Base-by-base conservation (phyloP, 64 coral and sea anemone genomes). In the Montipora capricornis region DNA sequence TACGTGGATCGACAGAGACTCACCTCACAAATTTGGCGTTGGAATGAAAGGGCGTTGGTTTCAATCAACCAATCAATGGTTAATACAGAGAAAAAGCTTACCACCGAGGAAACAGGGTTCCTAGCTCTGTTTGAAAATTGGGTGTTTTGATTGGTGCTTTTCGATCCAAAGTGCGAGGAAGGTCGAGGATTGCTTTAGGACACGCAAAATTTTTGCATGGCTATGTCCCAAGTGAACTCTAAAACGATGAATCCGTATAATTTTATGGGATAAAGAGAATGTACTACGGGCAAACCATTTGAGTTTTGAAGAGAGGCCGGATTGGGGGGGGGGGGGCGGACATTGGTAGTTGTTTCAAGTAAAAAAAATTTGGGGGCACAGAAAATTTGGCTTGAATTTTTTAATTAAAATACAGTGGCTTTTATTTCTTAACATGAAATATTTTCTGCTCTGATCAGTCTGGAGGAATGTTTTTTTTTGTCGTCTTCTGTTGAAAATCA, bases 101-200 rank as follows among this genome's bases (percentile, higher is more conserved):
- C 61, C 61, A 66, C 61, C 61, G 61, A 66, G 61, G 61, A 66
- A 66, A 66, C 61, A 66, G 61, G 61, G 61, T 66, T 66, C 61
- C 61, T 66, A 66, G 61, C 61, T 66, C 61, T 66, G 61, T 3
- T 66, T 66, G 51, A 53, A 53, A 66, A 66, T 66, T 16, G 61
- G 61, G 61, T 66, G 61, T 66, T 66, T 66, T 66, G 61, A 66
- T 66, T 66, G 61, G 61, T 66, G 61, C 61, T 66, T 66, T 66
- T 66, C 61, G 61, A 66, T 66, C 61, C 61, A 66, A 66, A 66
- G 61, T 11, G 61, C 61, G 61, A 66, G 61, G 61, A 66, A 66
- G 61, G 61, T 66, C 61, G 15, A 14, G 15, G 15, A 66, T 66
- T 66, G 61, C 61, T 66, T 66, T 66, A 66, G 61, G 61, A 66